phyloP scores from a whole-genome alignment of 92 coral and sea anemone genomes.

The Phymanthus crucifer region DNA sequence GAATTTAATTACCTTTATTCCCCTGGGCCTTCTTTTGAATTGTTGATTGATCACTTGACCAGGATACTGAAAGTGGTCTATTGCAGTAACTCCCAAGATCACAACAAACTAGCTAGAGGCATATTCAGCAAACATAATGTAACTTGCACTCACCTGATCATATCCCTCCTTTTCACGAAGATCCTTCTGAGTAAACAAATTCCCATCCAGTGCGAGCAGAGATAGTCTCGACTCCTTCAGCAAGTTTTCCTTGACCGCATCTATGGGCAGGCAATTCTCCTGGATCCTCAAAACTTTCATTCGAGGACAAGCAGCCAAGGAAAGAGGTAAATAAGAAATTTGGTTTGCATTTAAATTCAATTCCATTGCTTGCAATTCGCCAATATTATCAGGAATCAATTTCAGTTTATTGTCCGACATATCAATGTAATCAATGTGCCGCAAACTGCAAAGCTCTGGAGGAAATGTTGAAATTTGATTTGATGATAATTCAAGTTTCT shows the following conservation, averaged over 20 bases:
- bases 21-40: too few species aligned
- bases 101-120: too few species aligned
- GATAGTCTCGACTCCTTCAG: slow-evolving; percentile 83
- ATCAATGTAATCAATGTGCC: slow-evolving; percentile 78
- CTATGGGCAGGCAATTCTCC: slow-evolving; percentile 82
- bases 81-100: too few species aligned
- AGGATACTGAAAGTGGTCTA: too few species aligned
- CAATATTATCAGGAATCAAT: slow-evolving; percentile 73
- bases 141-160: slow-evolving; percentile 82
- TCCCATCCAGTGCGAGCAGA: slow-evolving; percentile 84
- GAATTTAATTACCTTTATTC: too few species aligned
- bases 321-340: slow-evolving; percentile 62
- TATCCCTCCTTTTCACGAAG: slow-evolving; percentile 78
- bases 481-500: slow-evolving; percentile 70
- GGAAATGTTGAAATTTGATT: slow-evolving; percentile 85
- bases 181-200: slow-evolving; percentile 74
- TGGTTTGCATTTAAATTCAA: slow-evolving; percentile 82
- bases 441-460: slow-evolving; percentile 64
- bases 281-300: slow-evolving; percentile 84
- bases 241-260: slow-evolving; percentile 59
- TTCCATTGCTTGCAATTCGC: slow-evolving; percentile 82
- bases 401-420: slow-evolving; percentile 78
- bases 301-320: slow-evolving; percentile 71
- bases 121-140: too few species aligned
- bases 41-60: too few species aligned